Base-by-base conservation (phyloP, 2,797 vertebrate genomes). In the Adrianichthys oophorus region DNA sequence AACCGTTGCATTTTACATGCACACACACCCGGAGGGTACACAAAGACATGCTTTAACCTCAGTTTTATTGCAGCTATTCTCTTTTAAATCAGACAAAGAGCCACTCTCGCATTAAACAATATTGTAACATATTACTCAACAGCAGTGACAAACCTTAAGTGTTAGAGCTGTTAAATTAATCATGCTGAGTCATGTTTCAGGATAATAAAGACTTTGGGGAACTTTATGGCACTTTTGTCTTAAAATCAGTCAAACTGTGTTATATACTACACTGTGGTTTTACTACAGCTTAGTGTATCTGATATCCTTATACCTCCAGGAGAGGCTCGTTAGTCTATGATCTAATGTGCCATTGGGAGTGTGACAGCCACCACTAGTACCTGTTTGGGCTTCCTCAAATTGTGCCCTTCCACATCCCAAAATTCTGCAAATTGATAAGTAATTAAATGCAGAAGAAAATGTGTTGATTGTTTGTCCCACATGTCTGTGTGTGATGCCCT, bases 241-340 rank as follows among this genome's bases (percentile, higher is more conserved):
- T 16, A 46, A 56, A 59, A 52, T 24, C 6, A 47, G 41, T 7
- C 18, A 18, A 40, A 77, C 47, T 2, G 37, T 42, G 7, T 41
- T 3, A 56, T 56, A 17, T 18, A 16, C 59, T 21, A 60, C 41
- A 68, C 51, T 70, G 51, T 59, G 56, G 67, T 62, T 24, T 53
- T 53, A 48, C 29, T 53, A 59, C 53, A 37, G 32, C 13, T 32
- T 32, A 32, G 29, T 32, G 29, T 32, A 12, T 76, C 29, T 59
- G 51, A 63, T 53, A 24, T 52, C 1, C 54, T 45, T 41, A 48
- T 14, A 15, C 41, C 65, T 58, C 49, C 37, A 43, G 7, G 32
- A 66, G 26, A 29, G 74, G 16, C 26, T 50, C 57, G 46, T 59
- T 59, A 65, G 41, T 21, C 59, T 56, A 56, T 56, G 71, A 69